Percentiles rank a stretch among this genome's conserved stretches.
These are phyloP conservation scores for Bucorvus abyssinicus DNA, from an alignment of 2,797 vertebrate genomes.

Conservation along the genomic window DNA sequence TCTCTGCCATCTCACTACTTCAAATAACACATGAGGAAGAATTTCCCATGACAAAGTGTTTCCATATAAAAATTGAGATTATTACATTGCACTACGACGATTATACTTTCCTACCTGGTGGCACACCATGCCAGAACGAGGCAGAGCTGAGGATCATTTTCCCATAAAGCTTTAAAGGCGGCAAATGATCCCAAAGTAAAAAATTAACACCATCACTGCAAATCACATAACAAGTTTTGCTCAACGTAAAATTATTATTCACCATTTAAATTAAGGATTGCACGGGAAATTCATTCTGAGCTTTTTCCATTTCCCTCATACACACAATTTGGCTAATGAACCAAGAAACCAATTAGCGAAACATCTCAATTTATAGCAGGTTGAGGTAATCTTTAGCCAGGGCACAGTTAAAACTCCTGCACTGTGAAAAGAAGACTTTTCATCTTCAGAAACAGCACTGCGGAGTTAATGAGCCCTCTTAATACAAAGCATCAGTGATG, in stretches of 20 bases:
- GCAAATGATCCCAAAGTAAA: not conserved
- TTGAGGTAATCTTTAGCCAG: conserved; percentile 52
- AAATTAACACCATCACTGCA: not conserved
- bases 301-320: conserved; percentile 12
- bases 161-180: not conserved
- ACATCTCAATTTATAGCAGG: conserved; percentile 53
- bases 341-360: conserved; percentile 63
- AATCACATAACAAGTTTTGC: not conserved
- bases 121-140: not conserved
- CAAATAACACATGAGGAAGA: not conserved
- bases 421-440: conserved; percentile 22
- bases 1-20: not conserved
- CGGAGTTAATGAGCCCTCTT: conserved; percentile 16
- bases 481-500: not conserved
- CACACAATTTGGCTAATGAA: conserved; percentile 46
- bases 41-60: not conserved
- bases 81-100: not conserved
- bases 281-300: conserved; percentile 2
- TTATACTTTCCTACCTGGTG: not conserved
- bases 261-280: conserved; percentile 28
- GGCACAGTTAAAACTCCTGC: conserved; percentile 38
- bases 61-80: not conserved
- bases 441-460: not conserved
- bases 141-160: not conserved
- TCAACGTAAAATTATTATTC: not conserved